Base-by-base conservation (phyloP, 2,888 invertebrate genomes). In the Pammene fasciana region DNA sequence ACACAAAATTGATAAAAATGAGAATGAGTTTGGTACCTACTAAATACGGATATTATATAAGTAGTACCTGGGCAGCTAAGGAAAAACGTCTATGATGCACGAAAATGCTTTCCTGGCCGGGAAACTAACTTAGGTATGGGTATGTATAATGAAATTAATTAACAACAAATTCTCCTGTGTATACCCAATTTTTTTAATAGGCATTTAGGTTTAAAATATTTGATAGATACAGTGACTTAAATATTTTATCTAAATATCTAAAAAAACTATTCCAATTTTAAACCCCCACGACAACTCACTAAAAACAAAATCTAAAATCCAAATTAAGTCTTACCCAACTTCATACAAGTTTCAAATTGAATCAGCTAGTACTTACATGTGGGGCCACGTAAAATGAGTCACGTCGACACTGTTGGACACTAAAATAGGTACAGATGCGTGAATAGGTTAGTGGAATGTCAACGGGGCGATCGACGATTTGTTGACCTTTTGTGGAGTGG, bases 401-500 rank as follows among this genome's bases (percentile, higher is more conserved):
- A 77, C 74, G 50, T 52, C 68, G 48, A 70, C 68, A 71, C 54
- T 67, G 67, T 74, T 76, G 67, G 74, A 68, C 74, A 79, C 75
- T 74, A 75, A 75, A 78, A 77, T 76, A 75, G 74, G 74, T 73
- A 77, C 75, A 78, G 76, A 71, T 75, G 73, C 76, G 76, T 75
- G 68, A 74, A 72, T 70, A 78, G 78, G 79, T 72, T 75, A 62
- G 74, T 72, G 82, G 83, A 83, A 85, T 86, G 85, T 83, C 85
- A 83, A 83, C 81, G 79, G 75, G 78, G 80, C 79, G 81, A 83
- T 85, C 84, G 84, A 83, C 83, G 84, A 84, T 80, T 57, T 70
- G 68, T 65, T 85, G 84, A 84, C 83, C 83, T 85, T 79, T 84
- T 84, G 84, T 86, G 84, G 83, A 75, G 79, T 75, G 75, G 80